A percentile compares a stretch with the other conserved stretches of the same genome.
These are phyloP conservation scores for Ranitomeya variabilis DNA, from an alignment of 2,113 vertebrate genomes.

Conservation along the genomic window DNA sequence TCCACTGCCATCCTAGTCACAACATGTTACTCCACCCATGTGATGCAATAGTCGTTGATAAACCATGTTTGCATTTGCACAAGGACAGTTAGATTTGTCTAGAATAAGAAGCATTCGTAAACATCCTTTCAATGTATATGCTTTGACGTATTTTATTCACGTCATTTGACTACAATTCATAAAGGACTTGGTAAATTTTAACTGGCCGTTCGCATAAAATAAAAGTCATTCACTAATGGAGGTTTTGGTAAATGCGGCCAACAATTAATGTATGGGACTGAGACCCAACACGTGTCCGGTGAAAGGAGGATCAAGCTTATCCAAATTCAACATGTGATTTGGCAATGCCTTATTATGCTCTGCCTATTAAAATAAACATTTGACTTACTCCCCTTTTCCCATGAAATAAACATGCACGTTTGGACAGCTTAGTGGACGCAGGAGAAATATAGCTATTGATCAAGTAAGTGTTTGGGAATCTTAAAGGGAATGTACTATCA, in stretches of 20 bases:
- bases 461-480: too few species aligned
- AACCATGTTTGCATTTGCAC: neutral
- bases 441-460: too few species aligned
- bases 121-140: neutral
- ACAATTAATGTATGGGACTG: neutral
- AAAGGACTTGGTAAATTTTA: neutral
- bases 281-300: neutral
- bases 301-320: neutral
- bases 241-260: neutral
- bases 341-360: too few species aligned
- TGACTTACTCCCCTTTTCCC: too few species aligned
- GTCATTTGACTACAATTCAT: neutral
- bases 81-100: conserved; percentile 11
- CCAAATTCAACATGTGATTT: neutral
- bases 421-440: too few species aligned
- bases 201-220: neutral
- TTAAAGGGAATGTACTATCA: too few species aligned
- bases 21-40: conserved; percentile 10
- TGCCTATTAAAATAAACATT: too few species aligned
- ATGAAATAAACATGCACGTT: too few species aligned
- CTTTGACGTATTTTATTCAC: neutral
- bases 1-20: neutral
- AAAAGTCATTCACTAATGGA: neutral
- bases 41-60: neutral
- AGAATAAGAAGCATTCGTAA: neutral